phyloP scores from a whole-genome alignment of 2,888 invertebrate species.

The Acrobasis suavella region DNA sequence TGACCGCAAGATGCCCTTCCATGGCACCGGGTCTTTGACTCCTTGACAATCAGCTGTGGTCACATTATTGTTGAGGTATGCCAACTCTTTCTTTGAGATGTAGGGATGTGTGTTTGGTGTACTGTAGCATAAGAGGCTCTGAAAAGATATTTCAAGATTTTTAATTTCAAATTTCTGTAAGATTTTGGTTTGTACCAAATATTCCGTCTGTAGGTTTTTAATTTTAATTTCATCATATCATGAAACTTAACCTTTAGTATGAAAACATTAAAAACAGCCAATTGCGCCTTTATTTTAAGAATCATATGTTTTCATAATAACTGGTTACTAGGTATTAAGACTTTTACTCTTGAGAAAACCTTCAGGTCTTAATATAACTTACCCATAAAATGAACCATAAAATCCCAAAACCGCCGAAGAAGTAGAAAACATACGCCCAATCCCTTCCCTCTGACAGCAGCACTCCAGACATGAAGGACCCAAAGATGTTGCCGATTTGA shows the following conservation, averaged over 20 bases:
- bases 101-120: slow-evolving; percentile 79
- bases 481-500: slow-evolving; percentile 81
- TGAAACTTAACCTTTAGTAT: no score
- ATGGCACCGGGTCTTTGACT: slow-evolving; percentile 84
- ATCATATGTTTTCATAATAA: no score
- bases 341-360: no score
- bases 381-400: slow-evolving; percentile 81
- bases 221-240: no score
- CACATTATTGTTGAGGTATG: slow-evolving; percentile 81
- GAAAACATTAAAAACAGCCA: no score
- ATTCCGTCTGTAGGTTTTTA: no score
- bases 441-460: slow-evolving; percentile 72
- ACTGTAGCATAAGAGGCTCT: slow-evolving; percentile 77
- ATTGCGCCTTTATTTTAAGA: no score
- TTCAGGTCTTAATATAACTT: no score
- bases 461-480: slow-evolving; percentile 79
- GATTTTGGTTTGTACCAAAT: no score
- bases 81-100: slow-evolving; percentile 78
- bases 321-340: no score
- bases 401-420: slow-evolving; percentile 81
- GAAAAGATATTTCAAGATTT: slow-evolving; percentile 31
- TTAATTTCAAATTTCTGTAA: no score
- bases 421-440: slow-evolving; percentile 83
- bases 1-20: slow-evolving; percentile 86
- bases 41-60: slow-evolving; percentile 71